Evolutionary conservation across 2,797 vertebrate genomes (phyloP), one percentile per base, ranked within the genome.

Genomic region (Loris lydekkerianus): DNA sequence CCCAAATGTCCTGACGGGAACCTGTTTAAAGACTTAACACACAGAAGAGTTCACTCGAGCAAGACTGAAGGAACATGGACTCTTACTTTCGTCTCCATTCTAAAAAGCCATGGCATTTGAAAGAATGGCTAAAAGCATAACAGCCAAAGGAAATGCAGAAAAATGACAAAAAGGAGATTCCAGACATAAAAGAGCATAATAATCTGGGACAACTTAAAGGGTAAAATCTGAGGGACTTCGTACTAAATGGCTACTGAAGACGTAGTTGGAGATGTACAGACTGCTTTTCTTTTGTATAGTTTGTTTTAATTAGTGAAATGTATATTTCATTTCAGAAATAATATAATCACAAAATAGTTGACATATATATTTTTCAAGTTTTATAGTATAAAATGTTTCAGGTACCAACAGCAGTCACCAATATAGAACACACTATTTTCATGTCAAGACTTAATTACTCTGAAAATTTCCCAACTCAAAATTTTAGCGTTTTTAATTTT

Each of bases 391-490:
- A 95, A 69, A 69, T 5, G 31, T 56, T 85, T 87, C n/a, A 56
- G 72, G 34, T 18, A 31, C 31, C 23, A 53, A 27, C 46, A 70
- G 63, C 11, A 56, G 25, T 65, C n/a, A 70, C 10, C 67, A 56
- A 60, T 31, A 60, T 1, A 1, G 60, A 95, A 86, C 5, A 46
- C 0, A 15, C 43, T 31, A 17, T 81, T 95, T 78, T 76, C 10
- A 6, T 34, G 25, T 70, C 49, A 89, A 25, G 25, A 65, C 1
- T 40, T 73, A 60, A 78, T 56, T 78, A 76, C 21, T 81, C 56
- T 40, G 73, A 92, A 95, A 58, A 89, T 90, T 84, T 86, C 29
- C 76, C 8, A 94, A 80, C 0, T 84, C 58, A 80, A 94, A 92
- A 58, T 34, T 78, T 86, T 34, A 82, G 11, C 15, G 56, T 58